Base-by-base conservation (phyloP, 92 coral and sea anemone species). In the Bergia sp. region DNA sequence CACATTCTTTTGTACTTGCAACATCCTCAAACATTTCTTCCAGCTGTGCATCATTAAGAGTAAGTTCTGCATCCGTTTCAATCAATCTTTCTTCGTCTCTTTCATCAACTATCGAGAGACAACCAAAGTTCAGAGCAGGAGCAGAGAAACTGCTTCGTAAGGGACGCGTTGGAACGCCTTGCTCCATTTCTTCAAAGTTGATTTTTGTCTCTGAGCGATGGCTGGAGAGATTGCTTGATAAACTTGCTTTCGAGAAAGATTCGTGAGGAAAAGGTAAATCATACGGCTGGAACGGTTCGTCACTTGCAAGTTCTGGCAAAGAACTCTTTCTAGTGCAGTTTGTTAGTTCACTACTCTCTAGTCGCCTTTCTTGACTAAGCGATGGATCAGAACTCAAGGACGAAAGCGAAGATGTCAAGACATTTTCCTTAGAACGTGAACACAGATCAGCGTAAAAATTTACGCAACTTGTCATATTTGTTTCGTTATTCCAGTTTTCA, bases 11-110 rank as follows among this genome's bases (percentile, higher is more conserved):
- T 8, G 93, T 91, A 89, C 90, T 93, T 43, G 79, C 88, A 29
- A 95, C 98, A 75, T 93, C 96, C 37, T 92, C 89, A 67, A 95
- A 93, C 66, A 93, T 86, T 53, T 95, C 98, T 53, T 93, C 93
- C 4, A 95, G 61, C 57, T 93, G 90, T 13, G 50, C 13, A 43
- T 84, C 79, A 49, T 41, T n/a, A 9, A 76, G 10, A 1, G 45
- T 43, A 23, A 75, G 45, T 10, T 72, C 43, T 42, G 5, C 37
- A 29, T 37, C 66, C 39, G 55, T 84, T 16, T 84, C 79, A 21
- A 47, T 72, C 16, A 71, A 37, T 5, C 4, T 39, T 5, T 84
- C 87, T 71, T 84, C 87, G 36, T 83, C 77, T 55, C 67, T 49
- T 71, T 84, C 87, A 37, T 84, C 77, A 36, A 71, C 71, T 16